Evolutionary conservation across 2,797 vertebrate genomes (phyloP).

Genomic region (Rhinophrynus dorsalis): DNA sequence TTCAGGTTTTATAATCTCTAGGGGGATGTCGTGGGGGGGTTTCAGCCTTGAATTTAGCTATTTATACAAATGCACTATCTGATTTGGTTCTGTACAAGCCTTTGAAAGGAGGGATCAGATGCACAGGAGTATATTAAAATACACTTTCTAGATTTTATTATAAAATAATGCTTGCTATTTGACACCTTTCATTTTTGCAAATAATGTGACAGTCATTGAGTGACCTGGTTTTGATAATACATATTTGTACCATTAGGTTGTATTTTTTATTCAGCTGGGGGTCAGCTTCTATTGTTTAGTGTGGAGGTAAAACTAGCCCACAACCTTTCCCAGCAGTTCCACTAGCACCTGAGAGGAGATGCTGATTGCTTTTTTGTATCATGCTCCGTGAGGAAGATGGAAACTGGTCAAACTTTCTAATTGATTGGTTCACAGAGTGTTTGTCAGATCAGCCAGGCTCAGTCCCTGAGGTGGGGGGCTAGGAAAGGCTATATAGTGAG

Average conservation of each 20-base stretch:
- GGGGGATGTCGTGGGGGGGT: too few relatives aligned
- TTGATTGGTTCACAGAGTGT: neutral
- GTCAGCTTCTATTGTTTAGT: neutral
- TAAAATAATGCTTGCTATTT: too few relatives aligned
- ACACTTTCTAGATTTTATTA: neutral
- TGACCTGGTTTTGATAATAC: conserved; percentile 5
- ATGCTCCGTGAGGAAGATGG: too few relatives aligned
- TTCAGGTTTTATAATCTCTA: too few relatives aligned
- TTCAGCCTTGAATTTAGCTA: conserved; percentile 8
- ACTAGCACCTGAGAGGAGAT: too few relatives aligned
- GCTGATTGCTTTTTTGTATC: neutral
- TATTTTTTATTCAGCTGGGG: conserved; percentile 21
- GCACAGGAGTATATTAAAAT: neutral
- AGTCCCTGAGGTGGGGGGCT: neutral
- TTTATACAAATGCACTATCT: neutral
- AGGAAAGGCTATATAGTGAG: neutral
- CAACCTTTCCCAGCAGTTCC: too few relatives aligned
- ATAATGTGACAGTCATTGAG: neutral
- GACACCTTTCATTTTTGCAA: neutral
- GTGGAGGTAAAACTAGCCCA: neutral
- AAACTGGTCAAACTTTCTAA: neutral
- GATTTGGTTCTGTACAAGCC: neutral
- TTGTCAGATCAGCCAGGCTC: too few relatives aligned
- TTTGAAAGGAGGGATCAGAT: neutral
- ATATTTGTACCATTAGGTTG: neutral